Base-by-base conservation (phyloP, 2,113 vertebrate genomes). In the Vimba vimba region DNA sequence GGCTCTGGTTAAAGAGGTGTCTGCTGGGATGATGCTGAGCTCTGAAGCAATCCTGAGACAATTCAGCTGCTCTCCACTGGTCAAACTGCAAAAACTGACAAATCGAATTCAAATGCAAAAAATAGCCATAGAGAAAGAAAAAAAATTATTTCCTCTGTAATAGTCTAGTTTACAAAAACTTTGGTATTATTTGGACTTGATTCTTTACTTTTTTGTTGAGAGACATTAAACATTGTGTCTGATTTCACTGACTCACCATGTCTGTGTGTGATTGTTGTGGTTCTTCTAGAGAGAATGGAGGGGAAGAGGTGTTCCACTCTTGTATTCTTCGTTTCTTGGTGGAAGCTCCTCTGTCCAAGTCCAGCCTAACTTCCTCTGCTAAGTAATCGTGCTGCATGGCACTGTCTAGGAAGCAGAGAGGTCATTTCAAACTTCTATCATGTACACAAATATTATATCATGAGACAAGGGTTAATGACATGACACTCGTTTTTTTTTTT, bases 61-160 rank as follows among this genome's bases (percentile, higher is more conserved):
- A 62, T 19, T 25, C 30, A 64, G 19, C 39, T 74, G 60, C 2
- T 25, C 50, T 83, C 79, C 64, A 36, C 17, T 88, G 84, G 75
- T 39, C 81, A 77, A 86, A 33, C 87, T 86, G 77, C 10, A 84
- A 62, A 79, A 50, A 85, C 15, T 2, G 25, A 76, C 45, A n/a
- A 85, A 59, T 15, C 36, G 15, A 43, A 71, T 59, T 55, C 7
- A 64, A 25, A 36, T 55, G 33, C 30, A 78, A 79, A 79, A 30
- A 74, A 17, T 11, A 55, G 25, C 8, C 27, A 77, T 33, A 17
- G 15, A 77, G 27, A n/a, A n/a, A n/a, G n/a, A n/a, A n/a, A n/a
- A n/a, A 39, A 25, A 12, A 2, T 2, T 69, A 8, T 10, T 21
- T 36, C 33, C 19, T 43, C 33, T 71, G 19, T 23, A 11, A 71